Conservation (phyloP, 2,888 invertebrate genomes). For the Venustoraphidia nigricollis region DNA sequence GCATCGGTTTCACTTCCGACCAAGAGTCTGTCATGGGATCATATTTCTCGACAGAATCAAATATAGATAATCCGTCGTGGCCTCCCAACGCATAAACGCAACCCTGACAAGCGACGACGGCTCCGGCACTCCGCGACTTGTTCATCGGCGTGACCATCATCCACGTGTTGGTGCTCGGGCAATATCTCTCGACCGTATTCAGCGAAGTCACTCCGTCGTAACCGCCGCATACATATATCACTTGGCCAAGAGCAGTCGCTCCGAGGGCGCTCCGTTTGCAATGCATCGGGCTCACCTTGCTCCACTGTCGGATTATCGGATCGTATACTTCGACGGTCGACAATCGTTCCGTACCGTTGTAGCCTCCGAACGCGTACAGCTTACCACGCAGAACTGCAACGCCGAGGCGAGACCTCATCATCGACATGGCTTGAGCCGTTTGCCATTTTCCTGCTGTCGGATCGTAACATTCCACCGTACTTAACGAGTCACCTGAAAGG, state of each 20-base stretch:
- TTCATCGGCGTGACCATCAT: slow-evolving; percentile 55
- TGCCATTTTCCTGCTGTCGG: slow-evolving; percentile 55
- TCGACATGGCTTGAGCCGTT: slow-evolving; percentile 68
- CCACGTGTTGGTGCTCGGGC: slow-evolving; percentile 59
- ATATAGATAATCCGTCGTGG: slow-evolving; percentile 76
- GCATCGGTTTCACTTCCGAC: slow-evolving; percentile 63
- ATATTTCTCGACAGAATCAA: slow-evolving; percentile 72
- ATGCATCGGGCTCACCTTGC: slow-evolving; percentile 61
- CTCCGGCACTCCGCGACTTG: slow-evolving; percentile 35
- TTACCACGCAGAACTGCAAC: slow-evolving; percentile 68
- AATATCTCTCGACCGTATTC: slow-evolving; percentile 69
- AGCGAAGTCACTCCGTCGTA: slow-evolving; percentile 74
- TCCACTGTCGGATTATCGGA: slow-evolving; percentile 56
- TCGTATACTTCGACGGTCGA: slow-evolving; percentile 76
- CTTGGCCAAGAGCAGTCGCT: slow-evolving; percentile 61
- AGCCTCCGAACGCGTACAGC: slow-evolving; percentile 69
- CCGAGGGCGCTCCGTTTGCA: slow-evolving; percentile 70
- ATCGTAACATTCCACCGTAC: slow-evolving; percentile 74
- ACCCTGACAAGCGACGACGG: slow-evolving; percentile 31
- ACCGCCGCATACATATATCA: slow-evolving; percentile 71
- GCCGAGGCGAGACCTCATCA: slow-evolving; percentile 67
- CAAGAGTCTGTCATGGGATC: slow-evolving; percentile 58
- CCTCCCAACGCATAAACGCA: slow-evolving; percentile 73
- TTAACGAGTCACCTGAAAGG: slow-evolving; percentile 53
- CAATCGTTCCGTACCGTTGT: slow-evolving; percentile 68